phyloP scores from a whole-genome alignment of 2,113 vertebrate species.

The Thymallus thymallus region DNA sequence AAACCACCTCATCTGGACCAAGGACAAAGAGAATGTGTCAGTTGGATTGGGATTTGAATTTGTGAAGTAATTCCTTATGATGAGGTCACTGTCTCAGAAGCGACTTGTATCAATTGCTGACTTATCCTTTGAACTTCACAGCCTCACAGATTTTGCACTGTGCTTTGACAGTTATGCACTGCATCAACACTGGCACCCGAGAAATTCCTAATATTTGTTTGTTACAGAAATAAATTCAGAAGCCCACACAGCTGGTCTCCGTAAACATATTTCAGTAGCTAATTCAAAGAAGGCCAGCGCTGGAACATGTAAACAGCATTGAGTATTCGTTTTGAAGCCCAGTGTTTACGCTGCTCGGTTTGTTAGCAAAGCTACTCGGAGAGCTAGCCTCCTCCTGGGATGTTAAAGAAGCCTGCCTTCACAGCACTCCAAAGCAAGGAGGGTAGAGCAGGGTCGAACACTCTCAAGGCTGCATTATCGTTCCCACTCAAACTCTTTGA shows the following conservation, averaged over 20 bases:
- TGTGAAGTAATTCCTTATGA: neutral
- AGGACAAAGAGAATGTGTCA: conserved; percentile 37
- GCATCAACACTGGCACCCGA: conserved; percentile 25
- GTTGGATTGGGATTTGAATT: neutral
- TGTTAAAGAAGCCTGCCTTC: conserved; percentile 48
- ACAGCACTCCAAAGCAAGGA: conserved; percentile 39
- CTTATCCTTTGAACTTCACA: neutral
- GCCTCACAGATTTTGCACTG: conserved; percentile 14
- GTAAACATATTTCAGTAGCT: conserved; percentile 42
- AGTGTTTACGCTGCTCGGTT: conserved; percentile 49
- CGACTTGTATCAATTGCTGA: neutral
- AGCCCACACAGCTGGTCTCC: conserved; percentile 33
- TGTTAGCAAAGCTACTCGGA: conserved; percentile 37
- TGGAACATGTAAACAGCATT: conserved; percentile 42
- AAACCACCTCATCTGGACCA: conserved; percentile 46
- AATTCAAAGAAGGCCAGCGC: conserved; percentile 44
- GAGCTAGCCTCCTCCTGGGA: conserved; percentile 53
- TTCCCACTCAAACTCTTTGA: conserved; percentile 34
- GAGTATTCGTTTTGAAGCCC: conserved; percentile 58
- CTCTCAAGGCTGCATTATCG: conserved; percentile 41
- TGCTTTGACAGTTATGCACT: neutral
- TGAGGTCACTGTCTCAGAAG: neutral
- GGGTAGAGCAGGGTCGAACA: conserved; percentile 27
- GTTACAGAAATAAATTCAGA: conserved; percentile 14
- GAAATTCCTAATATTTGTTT: conserved; percentile 48